These are phyloP conservation scores for Mandrillus leucophaeus DNA, from an alignment of 2,113 vertebrate species.

Conservation along the genomic window DNA sequence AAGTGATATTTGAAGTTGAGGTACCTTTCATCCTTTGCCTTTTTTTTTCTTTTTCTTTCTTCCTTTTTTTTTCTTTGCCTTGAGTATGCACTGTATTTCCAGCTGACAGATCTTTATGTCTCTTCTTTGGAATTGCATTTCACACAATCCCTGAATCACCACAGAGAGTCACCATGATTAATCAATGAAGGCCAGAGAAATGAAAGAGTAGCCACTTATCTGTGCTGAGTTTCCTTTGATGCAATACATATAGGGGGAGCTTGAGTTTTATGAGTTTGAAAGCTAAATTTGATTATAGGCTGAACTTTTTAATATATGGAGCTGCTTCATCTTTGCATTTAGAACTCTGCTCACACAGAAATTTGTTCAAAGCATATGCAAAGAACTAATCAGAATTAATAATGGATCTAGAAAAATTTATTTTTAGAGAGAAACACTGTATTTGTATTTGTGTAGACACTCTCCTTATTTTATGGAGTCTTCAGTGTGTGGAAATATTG, in stretches of 20 bases:
- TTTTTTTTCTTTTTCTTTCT: no score
- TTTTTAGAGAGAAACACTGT: background rate
- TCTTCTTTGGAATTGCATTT: conserved; percentile 43
- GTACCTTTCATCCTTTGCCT: background rate
- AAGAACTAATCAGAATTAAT: background rate
- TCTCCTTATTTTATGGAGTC: background rate
- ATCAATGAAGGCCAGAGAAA: conserved; percentile 45
- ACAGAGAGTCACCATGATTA: conserved; percentile 37
- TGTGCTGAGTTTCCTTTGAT: background rate
- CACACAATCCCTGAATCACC: background rate
- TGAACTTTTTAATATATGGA: background rate
- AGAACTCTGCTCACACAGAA: background rate
- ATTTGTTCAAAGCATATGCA: background rate
- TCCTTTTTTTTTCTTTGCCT: background rate
- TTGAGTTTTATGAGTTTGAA: conserved; percentile 38
- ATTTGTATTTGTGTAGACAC: background rate
- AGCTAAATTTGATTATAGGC: background rate
- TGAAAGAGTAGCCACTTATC: background rate
- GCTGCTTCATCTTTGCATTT: background rate
- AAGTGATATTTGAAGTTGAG: background rate
- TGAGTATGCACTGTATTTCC: conserved; percentile 30
- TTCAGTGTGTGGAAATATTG: background rate
- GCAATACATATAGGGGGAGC: background rate
- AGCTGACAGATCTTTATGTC: conserved; percentile 23
- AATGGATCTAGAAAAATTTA: background rate